These are phyloP conservation scores for Pyralis farinalis DNA, from an alignment of 2,888 invertebrate genomes.

Conservation along the genomic window DNA sequence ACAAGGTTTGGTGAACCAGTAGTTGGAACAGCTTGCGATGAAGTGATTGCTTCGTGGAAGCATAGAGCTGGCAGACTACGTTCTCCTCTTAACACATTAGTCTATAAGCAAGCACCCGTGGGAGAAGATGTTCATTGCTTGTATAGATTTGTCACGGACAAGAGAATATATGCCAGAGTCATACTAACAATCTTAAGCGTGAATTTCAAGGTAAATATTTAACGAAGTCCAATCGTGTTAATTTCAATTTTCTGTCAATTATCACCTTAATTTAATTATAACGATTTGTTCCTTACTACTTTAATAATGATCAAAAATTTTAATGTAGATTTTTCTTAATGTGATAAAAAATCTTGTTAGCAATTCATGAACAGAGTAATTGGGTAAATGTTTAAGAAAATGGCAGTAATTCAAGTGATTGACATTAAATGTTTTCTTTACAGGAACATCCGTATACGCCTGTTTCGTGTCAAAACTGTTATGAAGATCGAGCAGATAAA, in stretches of 20 bases:
- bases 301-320: neutral
- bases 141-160: constrained; percentile 92
- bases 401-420: neutral
- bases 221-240: neutral
- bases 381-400: no score
- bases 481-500: constrained; percentile 93
- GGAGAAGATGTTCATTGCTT: constrained; percentile 89
- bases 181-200: constrained; percentile 88
- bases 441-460: constrained; percentile 89
- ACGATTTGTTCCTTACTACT: neutral
- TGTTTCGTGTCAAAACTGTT: constrained; percentile 91
- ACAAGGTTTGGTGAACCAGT: constrained; percentile 92
- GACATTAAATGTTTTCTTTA: constrained; percentile 21
- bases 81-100: constrained; percentile 92
- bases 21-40: constrained; percentile 91
- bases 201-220: constrained; percentile 85
- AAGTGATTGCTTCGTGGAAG: constrained; percentile 93
- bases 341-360: no score
- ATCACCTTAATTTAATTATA: neutral
- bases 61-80: constrained; percentile 87
- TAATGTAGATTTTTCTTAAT: neutral
- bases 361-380: no score
- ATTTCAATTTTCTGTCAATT: neutral
- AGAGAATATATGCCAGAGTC: constrained; percentile 89
- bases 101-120: constrained; percentile 89